Evolutionary conservation across 1,140 invertebrate species (phyloP), one percentile per base, ranked within the genome.

Genomic region (Scaptomyza graminum): DNA sequence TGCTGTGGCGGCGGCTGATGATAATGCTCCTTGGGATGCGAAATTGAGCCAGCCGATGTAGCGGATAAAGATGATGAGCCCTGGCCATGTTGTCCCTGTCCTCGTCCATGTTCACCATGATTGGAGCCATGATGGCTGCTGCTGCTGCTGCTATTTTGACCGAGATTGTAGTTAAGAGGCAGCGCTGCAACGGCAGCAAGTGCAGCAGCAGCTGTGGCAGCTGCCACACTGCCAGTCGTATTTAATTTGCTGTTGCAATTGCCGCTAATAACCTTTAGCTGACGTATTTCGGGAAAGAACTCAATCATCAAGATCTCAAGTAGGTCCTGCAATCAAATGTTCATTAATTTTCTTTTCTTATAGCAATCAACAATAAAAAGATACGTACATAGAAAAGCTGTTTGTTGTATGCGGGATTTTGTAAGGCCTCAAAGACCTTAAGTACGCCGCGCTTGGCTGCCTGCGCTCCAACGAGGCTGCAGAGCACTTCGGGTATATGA

Each of bases 341-440:
- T 3, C 4, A 46, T 70, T 13, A 77, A 56, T 63, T 80, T 52
- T 63, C 79, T 52, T 54, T 51, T 41, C 37, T 1, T 1, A 41
- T n/a, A 12, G 2, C 12, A 41, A 41, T n/a, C 3, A 4, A n/a
- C 4, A 41, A 8, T n/a, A 3, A 0, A 16, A 1, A 12, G 34
- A 0, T 7, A 95, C 96, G 95, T 92, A 97, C 97, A 93, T 98
- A 98, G 93, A 97, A 96, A 31, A 98, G 92, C 79, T 98, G 97
- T 92, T 98, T 98, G 90, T 98, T 98, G 66, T 97, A 94, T 80
- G 94, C 94, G 66, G 95, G 94, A 92, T 97, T 95, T 92, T 98
- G 97, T 55, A 98, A 91, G 34, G 96, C 95, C 88, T 97, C 95
- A 92, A 98, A 98, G 49, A 98, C 94, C 92, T 97, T 98, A 46